Evolutionary conservation across 2,113 vertebrate genomes (phyloP), one percentile per base, ranked within the genome.

Genomic region (Bujurquina vittata): DNA sequence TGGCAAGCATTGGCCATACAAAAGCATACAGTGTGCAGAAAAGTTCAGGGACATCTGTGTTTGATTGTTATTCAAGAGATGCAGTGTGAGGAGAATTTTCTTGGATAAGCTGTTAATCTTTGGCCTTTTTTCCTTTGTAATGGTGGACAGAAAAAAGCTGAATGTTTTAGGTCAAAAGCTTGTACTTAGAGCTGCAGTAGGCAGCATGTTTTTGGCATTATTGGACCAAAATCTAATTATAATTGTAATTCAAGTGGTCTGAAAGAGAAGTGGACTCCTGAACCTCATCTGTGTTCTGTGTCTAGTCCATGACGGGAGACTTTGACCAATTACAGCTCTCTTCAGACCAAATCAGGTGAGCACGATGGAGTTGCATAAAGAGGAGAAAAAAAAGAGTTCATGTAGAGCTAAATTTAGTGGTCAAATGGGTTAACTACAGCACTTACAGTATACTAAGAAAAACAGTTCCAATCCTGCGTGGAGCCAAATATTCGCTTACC

Each of bases 1-100:
- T 56, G 26, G 56, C 58, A 37, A 82, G 67, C 52, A 46, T 52
- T 49, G 11, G 56, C 61, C 77, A 75, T 74, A 88, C 89, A 84
- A 87, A 35, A 18, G 58, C 52, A 87, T 46, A 5, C 23, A 3
- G 37, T 17, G 33, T 86, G 49, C n/a, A 72, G 77, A 80, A 79
- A 54, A 17, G 20, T 80, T 85, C 79, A 79, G 75, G 83, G 76
- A 76, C n/a, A 7, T 43, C 22, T 1, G 10, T 35, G 58, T 84
- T 77, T 12, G 75, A 75, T 81, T 8, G 26, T 12, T 83, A 33
- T 85, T 84, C 52, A 69, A 80, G 76, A 52, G 31, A 72, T 31
- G 17, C 62, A 23, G 54, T 10, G 80, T 58, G 20, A 78, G 22
- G 52, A 54, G 76, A 75, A 56, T 23, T 69, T 14, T 52, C 22